Conservation (phyloP, 2,888 invertebrate species). For the Lottia scabra region DNA sequence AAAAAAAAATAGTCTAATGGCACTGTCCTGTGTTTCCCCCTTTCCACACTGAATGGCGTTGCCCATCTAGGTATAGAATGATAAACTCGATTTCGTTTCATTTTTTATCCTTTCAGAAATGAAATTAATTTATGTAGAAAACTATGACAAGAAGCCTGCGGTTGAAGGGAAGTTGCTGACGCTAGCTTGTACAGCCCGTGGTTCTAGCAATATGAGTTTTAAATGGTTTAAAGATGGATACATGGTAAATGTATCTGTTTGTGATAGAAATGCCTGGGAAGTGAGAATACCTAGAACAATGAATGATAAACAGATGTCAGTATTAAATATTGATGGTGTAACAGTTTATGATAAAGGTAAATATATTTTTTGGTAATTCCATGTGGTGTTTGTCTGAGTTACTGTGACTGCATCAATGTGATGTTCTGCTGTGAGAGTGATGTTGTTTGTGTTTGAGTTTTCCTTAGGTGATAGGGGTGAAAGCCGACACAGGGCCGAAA, state of each 20-base stretch:
- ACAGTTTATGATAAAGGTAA: conserved; percentile 55
- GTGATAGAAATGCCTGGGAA: conserved; percentile 46
- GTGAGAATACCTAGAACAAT: conserved; percentile 42
- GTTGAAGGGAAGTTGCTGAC: conserved; percentile 47
- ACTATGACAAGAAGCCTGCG: conserved; percentile 40
- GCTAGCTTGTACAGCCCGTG: conserved; percentile 50
- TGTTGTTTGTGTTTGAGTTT: too few relatives aligned
- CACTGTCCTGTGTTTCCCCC: too few relatives aligned
- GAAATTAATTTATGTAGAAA: conserved; percentile 40
- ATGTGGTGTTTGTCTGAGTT: too few relatives aligned
- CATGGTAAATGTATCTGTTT: conserved; percentile 38
- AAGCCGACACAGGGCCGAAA: too few relatives aligned
- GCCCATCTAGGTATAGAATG: too few relatives aligned
- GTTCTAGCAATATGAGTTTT: conserved; percentile 44
- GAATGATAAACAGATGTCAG: conserved; percentile 48
- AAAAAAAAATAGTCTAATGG: too few relatives aligned
- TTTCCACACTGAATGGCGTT: too few relatives aligned
- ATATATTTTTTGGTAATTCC: not conserved
- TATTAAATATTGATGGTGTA: conserved; percentile 55
- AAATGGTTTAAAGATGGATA: conserved; percentile 50
- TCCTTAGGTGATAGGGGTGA: too few relatives aligned
- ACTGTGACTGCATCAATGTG: too few relatives aligned
- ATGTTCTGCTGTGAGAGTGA: too few relatives aligned
- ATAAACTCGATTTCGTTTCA: too few relatives aligned
- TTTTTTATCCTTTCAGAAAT: conserved; percentile 35